phyloP scores from a whole-genome alignment of 23 tunicate species.

The Ciona savignyi region DNA sequence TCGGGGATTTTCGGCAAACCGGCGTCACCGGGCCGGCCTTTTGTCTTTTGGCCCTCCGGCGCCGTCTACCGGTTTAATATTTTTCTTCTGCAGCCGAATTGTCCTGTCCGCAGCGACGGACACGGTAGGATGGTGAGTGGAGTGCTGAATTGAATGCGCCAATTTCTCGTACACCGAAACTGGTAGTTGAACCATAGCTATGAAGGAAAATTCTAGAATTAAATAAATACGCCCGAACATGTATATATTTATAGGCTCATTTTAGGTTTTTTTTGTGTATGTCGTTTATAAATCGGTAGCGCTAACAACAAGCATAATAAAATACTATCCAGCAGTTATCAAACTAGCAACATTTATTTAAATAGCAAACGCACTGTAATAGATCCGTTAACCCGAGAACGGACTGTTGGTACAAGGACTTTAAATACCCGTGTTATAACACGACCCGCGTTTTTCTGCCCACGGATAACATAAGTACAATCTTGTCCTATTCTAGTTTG shows the following conservation, averaged over 20 bases:
- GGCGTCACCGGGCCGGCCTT: not conserved
- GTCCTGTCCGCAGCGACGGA: conserved; percentile 36
- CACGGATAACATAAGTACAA: not conserved
- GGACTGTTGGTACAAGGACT: not conserved
- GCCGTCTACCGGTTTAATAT: not conserved
- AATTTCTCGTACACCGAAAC: conserved; percentile 76
- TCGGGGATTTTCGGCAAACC: no score
- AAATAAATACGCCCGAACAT: no score
- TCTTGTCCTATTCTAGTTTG: not conserved
- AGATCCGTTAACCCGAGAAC: no score
- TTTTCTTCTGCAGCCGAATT: conserved; percentile 12
- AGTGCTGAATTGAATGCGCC: conserved; percentile 42
- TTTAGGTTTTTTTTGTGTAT: no score
- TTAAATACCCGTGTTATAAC: conserved; percentile 1
- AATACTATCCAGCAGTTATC: no score
- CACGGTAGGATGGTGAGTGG: conserved; percentile 13
- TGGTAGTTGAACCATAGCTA: conserved; percentile 86
- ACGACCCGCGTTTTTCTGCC: not conserved
- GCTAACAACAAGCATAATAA: no score
- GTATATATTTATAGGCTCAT: no score
- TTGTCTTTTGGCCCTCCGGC: not conserved
- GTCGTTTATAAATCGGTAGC: no score
- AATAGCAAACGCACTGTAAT: no score
- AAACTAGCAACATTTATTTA: no score
- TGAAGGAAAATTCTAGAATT: no score